Evolutionary conservation across 2,113 vertebrate genomes (phyloP), one percentile per base, ranked within the genome.

Genomic region (Pelusios castaneus): DNA sequence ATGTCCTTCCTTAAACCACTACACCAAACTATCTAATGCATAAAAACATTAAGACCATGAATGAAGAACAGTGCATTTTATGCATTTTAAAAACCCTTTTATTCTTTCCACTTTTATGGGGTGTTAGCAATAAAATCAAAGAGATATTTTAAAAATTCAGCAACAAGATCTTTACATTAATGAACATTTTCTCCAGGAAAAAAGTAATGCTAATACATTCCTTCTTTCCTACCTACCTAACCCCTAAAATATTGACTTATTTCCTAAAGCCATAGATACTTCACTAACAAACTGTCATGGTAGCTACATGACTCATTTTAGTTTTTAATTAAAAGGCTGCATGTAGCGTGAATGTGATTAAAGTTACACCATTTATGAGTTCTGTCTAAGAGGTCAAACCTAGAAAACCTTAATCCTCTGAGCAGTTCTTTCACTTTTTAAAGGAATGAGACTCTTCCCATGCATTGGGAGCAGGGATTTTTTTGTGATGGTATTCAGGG

Each of bases 291-390:
- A 52, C 17, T 76, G 21, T 88, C 87, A 89, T 51, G 81, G 41
- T 54, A 90, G 29, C 38, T 94, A 78, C 22, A 34, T 58, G 22
- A 89, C 78, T 90, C 92, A 83, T 88, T 95, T 92, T 90, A 92
- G 80, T 85, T 95, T 92, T 94, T 31, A 94, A 83, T 90, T 94
- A 83, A 92, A 83, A 91, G 6, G 27, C 54, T 89, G 2, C 6
- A 38, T 81, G 47, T 91, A 82, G 2, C 82, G 17, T 67, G 25
- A 89, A 88, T 88, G 80, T 80, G 76, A 49, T 3, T 83, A 81
- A 96, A 95, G 88, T 90, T 85, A 38, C 82, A 77, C 49, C 45
- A 94, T 43, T 49, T 91, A 89, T 4, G 49, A 0, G 10, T 2
- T 67, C 21, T 14, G 85, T 31, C 29, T 47, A 34, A 3, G 63